Evolutionary conservation across 2,888 invertebrate species (phyloP), one percentile per base, ranked within the genome.

Genomic region (Prosapia bicincta): DNA sequence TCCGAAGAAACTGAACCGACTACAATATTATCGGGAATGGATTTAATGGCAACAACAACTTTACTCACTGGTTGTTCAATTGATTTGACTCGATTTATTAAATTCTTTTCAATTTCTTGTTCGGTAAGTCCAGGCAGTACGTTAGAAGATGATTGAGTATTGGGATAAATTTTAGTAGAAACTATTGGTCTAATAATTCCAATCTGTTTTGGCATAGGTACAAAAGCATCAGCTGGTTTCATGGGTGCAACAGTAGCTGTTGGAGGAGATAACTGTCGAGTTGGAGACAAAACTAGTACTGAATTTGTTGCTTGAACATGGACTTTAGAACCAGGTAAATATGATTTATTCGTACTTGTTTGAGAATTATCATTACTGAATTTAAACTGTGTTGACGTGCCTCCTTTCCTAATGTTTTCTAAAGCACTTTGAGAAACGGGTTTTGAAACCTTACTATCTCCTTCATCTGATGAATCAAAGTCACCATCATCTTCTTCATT

Each of bases 321-420:
- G 30, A 32, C 72, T 70, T 75, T 80, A 65, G 78, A 75, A 75
- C 78, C 74, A 32, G 81, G 79, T 72, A 81, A 78, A 76, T 81
- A 79, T 30, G 81, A 78, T 72, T 80, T 81, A 70, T 76, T 78
- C 28, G 66, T 77, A n/a, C 66, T 20, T 28, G 73, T 15, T 73
- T 69, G 75, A 28, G 24, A 30, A 30, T 38, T 65, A 25, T 76
- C 76, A 28, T 25, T 68, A 28, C 67, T 77, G 74, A 80, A 79
- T 54, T 87, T 86, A 83, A 88, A 92, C 78, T 90, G 89, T 81
- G 91, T 87, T 23, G 90, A 88, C 74, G 87, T 88, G n/a, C 92
- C 90, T 76, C 90, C 91, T 83, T 89, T 90, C 32, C 90, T 88
- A 81, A 92, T 92, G 81, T 90, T 89, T 82, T 91, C 91, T 71